Base-by-base conservation (phyloP, 2,797 vertebrate species). In the Etheostoma nigrum region DNA sequence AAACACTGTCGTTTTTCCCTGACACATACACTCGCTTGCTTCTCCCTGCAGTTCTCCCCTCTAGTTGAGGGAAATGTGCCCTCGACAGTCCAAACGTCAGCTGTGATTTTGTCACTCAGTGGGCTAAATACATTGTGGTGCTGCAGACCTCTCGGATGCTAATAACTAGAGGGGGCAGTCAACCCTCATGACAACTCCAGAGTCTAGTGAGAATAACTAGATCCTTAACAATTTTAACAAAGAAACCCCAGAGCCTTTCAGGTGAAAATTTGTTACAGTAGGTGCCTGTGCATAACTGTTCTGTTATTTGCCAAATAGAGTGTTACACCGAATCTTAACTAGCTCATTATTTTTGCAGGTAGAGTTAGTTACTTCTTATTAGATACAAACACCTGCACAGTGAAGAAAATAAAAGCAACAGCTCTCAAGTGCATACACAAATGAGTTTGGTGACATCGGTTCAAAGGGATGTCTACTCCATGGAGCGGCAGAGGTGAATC, bases 81-180 rank as follows among this genome's bases (percentile, higher is more conserved):
- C 92, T 92, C 90, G 91, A 93, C 91, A 84, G 88, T 90, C 72
- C 74, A 45, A 75, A 88, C 81, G 91, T 94, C 93, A 94, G 88
- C 86, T 92, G 88, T 90, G 87, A 92, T 94, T 94, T 93, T 93
- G 93, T 93, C 93, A 93, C 89, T 91, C 88, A 86, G 79, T 85
- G 75, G 89, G 86, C 54, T 10, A 90, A 91, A 90, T 81, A 77
- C 72, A 72, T 79, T 69, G 77, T 75, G 76, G 78, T 63, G 74
- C 76, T 21, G 70, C 69, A 76, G 74, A 81, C 78, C 72, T 86
- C 75, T 75, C 80, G 76, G 84, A 81, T 86, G 77, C 81, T 87
- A 86, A 91, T 86, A 85, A 88, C 82, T 76, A 49, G 59, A 72
- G 68, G 78, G 68, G 75, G 49, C 45, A 68, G 78, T 70, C 72